These are phyloP conservation scores for Drosophila ananassae DNA, from an alignment of 1,140 invertebrate genomes.

Conservation along the genomic window DNA sequence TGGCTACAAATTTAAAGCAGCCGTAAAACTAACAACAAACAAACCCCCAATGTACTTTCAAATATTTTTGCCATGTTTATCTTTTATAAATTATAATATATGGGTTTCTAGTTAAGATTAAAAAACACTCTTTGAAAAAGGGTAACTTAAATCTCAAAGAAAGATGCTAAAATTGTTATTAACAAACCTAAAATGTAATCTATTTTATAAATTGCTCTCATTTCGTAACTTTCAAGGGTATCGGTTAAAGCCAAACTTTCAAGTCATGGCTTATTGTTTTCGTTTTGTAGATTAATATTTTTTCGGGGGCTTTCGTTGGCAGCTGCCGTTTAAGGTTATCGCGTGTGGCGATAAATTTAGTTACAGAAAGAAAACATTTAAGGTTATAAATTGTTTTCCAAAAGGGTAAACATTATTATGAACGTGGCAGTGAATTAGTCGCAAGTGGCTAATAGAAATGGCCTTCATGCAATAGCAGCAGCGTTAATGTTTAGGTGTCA, in stretches of 20 bases:
- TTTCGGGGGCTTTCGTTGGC: conserved; percentile 40
- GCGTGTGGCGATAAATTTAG: conserved; percentile 57
- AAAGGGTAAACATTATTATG: conserved; percentile 41
- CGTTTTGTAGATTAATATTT: conserved; percentile 44
- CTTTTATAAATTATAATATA: conserved; percentile 17
- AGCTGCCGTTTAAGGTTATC: conserved; percentile 44
- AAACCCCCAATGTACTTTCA: conserved; percentile 60
- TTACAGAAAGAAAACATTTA: conserved; percentile 39
- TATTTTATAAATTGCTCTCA: neutral
- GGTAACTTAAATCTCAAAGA: neutral
- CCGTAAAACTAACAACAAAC: conserved; percentile 20
- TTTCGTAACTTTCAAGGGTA: conserved; percentile 31
- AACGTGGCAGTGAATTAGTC: conserved; percentile 49
- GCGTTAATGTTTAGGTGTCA: conserved; percentile 12
- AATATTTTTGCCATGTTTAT: conserved; percentile 45
- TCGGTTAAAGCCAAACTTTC: conserved; percentile 9
- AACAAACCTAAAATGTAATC: neutral
- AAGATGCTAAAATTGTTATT: neutral
- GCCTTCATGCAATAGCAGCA: conserved; percentile 54
- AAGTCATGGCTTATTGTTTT: conserved; percentile 40
- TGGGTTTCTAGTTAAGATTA: conserved; percentile 28
- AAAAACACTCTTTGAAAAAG: neutral
- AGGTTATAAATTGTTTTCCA: conserved; percentile 53
- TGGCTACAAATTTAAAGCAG: conserved; percentile 50
- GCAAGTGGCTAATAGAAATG: conserved; percentile 59